Evolutionary conservation across 2,888 invertebrate genomes (phyloP), one percentile per base, ranked within the genome.

Genomic region (Hyposoter didymator): DNA sequence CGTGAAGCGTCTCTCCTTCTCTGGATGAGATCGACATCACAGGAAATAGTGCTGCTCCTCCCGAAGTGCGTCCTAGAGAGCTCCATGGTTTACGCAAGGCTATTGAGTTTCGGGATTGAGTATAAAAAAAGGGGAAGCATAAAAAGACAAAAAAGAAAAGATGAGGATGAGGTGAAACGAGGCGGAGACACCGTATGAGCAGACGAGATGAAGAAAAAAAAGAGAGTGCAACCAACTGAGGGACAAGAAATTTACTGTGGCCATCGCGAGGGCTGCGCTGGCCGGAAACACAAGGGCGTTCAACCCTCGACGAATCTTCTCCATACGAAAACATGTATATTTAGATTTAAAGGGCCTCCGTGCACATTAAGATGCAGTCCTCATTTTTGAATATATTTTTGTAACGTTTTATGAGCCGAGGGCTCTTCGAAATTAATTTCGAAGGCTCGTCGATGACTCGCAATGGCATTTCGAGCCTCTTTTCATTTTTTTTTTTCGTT

Each of bases 261-360:
- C 39, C 47, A 43, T 64, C 59, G 22, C 55, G 75, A 64, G 72
- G 49, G 84, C 88, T 88, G 88, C 87, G 85, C 90, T 90, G 89
- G 90, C 93, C 93, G 93, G 93, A 94, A 93, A 91, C 91, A 88
- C 89, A 90, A 90, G 93, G 92, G 88, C 93, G 88, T 93, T 94
- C 93, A 94, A 93, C 94, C 90, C 92, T 87, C 86, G 84, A 87
- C 87, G 87, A 22, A 45, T 35, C 28, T 17, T 19, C n/a, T 78
- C 22, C 52, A 67, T 45, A 74, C 14, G 55, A 64, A 32, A 67
- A 74, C 59, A 55, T 73, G 84, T 87, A 89, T 88, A 84, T 22
- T 91, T 91, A 91, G 90, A 91, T 92, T 92, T 92, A 92, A 91
- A 92, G 90, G 91, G 90, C 91, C 89, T 87, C 76, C 22, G 72